Conservation (phyloP, 92 coral and sea anemone species). For the Umimayanthus chanpuru region DNA sequence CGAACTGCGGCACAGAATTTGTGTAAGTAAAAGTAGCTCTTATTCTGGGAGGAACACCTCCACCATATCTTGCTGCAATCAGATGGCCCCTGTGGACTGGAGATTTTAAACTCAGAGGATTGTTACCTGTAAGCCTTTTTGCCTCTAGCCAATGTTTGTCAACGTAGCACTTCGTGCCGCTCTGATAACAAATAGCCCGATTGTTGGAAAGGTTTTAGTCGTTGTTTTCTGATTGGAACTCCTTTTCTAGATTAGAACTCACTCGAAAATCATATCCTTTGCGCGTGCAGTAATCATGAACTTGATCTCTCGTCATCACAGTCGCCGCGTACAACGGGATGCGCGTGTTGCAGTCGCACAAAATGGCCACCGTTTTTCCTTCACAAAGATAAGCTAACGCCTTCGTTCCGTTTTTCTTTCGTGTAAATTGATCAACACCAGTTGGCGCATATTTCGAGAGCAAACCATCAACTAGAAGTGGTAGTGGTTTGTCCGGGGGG, state of each 20-base stretch:
- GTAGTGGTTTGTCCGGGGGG: background rate
- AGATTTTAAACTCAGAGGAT: background rate
- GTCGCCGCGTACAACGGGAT: slow-evolving; percentile 48
- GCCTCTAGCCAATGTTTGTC: background rate
- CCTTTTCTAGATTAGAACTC: background rate
- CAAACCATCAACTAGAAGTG: background rate
- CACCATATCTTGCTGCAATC: slow-evolving; percentile 10
- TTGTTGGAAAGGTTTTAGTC: background rate
- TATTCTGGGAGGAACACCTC: background rate
- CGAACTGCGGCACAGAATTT: slow-evolving; percentile 29
- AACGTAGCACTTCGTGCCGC: background rate
- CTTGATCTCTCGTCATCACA: slow-evolving; percentile 32
- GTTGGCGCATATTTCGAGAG: background rate
- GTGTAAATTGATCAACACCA: slow-evolving; percentile 16
- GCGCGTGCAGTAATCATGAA: background rate
- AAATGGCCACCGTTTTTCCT: slow-evolving; percentile 40
- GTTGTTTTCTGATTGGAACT: background rate
- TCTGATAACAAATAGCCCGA: background rate
- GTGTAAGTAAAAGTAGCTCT: slow-evolving; percentile 22
- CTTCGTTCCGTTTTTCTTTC: background rate
- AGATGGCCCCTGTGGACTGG: slow-evolving; percentile 23
- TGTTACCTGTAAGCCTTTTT: background rate
- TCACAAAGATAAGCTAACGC: slow-evolving; percentile 7
- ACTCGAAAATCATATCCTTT: background rate
- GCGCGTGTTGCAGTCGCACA: slow-evolving; percentile 41